Evolutionary conservation across 1,140 invertebrate species (phyloP).

Genomic region (Homalodisca vitripennis): DNA sequence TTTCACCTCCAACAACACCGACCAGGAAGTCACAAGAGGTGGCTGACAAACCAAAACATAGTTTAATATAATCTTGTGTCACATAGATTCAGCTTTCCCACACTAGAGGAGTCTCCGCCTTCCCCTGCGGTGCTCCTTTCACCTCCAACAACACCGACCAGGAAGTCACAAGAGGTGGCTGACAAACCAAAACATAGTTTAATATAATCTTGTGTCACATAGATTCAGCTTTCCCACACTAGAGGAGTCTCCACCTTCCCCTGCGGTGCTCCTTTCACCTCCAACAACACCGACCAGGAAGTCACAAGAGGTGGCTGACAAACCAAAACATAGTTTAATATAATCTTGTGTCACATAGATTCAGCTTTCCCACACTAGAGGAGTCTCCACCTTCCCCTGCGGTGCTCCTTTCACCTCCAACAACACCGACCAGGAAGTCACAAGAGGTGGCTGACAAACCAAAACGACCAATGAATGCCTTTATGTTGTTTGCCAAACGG

Average conservation of each 20-base stretch:
- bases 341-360: too few relatives aligned
- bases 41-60: constrained; percentile 38
- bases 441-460: constrained; percentile 37
- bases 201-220: too few relatives aligned
- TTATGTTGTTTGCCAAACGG: constrained; percentile 58
- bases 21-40: constrained; percentile 33
- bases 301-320: constrained; percentile 33
- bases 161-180: constrained; percentile 30
- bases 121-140: constrained; percentile 30
- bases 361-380: constrained; percentile 38
- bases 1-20: constrained; percentile 40
- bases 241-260: constrained; percentile 34
- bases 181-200: constrained; percentile 40
- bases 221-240: constrained; percentile 40
- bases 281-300: constrained; percentile 40
- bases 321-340: too few relatives aligned
- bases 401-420: constrained; percentile 37
- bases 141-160: constrained; percentile 38
- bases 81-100: constrained; percentile 38
- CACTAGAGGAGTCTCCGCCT: constrained; percentile 36
- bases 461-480: constrained; percentile 58
- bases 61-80: too few relatives aligned
- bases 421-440: constrained; percentile 38
- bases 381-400: constrained; percentile 32
- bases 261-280: constrained; percentile 35